These are phyloP conservation scores for Otus scops DNA, from an alignment of 2,797 vertebrate genomes.

Conservation along the genomic window DNA sequence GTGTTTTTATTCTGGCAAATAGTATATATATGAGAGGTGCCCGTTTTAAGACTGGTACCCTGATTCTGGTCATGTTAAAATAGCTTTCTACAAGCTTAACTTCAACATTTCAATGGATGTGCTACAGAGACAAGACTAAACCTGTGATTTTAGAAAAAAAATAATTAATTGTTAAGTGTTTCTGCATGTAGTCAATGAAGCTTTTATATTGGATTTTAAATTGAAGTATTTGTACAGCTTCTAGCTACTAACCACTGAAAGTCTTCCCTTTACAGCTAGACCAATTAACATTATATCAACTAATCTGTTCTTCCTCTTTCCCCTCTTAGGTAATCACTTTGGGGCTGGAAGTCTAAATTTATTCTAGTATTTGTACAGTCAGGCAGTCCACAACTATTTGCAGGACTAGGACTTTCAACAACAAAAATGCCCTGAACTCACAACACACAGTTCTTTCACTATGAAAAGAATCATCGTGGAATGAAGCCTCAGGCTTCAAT, in stretches of 20 bases:
- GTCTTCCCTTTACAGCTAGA: not conserved
- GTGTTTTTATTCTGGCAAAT: not conserved
- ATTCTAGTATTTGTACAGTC: not conserved
- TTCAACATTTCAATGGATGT: not conserved
- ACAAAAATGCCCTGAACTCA: not conserved
- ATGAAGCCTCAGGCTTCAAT: not conserved
- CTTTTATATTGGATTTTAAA: not conserved
- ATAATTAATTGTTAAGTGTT: not conserved
- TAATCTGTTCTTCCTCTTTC: not conserved
- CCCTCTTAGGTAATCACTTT: not conserved
- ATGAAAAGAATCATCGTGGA: not conserved
- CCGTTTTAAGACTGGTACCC: not conserved
- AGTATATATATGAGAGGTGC: not conserved
- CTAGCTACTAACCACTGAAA: not conserved
- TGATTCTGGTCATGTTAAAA: not conserved
- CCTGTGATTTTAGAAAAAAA: not conserved
- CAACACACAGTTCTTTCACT: not conserved
- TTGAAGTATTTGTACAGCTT: not conserved
- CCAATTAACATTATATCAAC: not conserved
- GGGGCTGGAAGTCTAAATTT: not conserved
- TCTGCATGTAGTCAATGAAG: not conserved
- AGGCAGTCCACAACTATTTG: not conserved
- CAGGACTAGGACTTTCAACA: not conserved
- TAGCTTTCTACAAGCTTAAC: not conserved
- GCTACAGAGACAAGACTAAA: not conserved